phyloP scores from a whole-genome alignment of 2,113 vertebrate species.

The Paradoxurus hermaphroditus region DNA sequence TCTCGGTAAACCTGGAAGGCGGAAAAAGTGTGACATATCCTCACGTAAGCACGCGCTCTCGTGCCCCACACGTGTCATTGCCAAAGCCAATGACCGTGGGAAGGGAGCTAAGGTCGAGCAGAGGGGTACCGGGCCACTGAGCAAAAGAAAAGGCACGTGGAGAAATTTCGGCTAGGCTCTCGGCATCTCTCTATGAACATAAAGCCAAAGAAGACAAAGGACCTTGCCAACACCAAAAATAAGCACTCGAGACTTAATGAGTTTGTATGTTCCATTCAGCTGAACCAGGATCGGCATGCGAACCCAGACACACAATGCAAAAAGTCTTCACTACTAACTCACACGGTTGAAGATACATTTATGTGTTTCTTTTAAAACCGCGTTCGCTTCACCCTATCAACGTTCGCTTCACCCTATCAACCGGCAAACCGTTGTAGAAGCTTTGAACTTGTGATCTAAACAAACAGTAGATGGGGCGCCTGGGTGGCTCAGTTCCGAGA shows the following conservation, averaged over 20 bases:
- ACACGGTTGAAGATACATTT: not conserved
- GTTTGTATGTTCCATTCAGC: not conserved
- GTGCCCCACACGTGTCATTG: not conserved
- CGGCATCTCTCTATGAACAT: fast-evolving
- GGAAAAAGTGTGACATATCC: not conserved
- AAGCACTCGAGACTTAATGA: not conserved
- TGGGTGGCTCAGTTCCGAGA: not conserved
- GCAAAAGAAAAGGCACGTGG: fast-evolving
- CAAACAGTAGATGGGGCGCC: not conserved
- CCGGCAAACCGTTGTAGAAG: not conserved
- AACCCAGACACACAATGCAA: not conserved
- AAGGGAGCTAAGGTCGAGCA: not conserved
- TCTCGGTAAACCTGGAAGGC: not conserved
- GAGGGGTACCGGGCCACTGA: not conserved
- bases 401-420: not conserved
- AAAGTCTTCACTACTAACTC: not conserved
- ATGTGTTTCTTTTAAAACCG: not conserved
- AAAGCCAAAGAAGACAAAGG: not conserved
- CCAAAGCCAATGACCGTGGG: too few relatives aligned
- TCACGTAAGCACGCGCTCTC: not conserved
- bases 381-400: not conserved
- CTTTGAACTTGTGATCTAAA: not conserved
- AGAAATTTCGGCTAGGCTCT: fast-evolving
- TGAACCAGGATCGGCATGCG: not conserved
- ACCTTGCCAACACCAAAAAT: not conserved